Evolutionary conservation across 2,113 vertebrate genomes (phyloP).

Genomic region (Danionella cerebrum): DNA sequence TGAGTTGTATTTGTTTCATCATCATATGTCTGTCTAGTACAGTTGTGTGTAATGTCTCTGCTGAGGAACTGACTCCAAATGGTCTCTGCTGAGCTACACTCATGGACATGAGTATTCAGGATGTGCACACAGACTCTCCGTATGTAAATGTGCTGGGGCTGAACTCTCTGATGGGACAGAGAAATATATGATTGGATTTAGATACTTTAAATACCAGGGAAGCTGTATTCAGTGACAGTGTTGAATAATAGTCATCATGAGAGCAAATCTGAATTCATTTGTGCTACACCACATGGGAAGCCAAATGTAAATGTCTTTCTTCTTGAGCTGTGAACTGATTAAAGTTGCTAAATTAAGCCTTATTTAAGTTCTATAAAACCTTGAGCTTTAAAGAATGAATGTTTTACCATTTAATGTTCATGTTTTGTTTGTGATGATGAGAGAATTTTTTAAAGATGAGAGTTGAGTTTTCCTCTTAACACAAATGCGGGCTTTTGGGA

Average conservation of each 20-base stretch:
- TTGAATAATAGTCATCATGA: not conserved
- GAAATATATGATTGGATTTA: not conserved
- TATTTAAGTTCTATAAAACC: not conserved
- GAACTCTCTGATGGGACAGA: too few relatives aligned
- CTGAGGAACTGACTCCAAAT: not conserved
- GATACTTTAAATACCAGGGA: not conserved
- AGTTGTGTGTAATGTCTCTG: not conserved
- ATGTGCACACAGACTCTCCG: not conserved
- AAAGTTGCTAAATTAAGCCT: not conserved
- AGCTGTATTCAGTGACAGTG: not conserved
- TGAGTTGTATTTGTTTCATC: not conserved
- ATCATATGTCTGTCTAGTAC: not conserved
- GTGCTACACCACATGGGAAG: not conserved
- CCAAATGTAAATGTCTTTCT: not conserved
- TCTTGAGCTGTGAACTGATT: not conserved
- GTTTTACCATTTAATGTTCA: too few relatives aligned
- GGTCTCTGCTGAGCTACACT: not conserved
- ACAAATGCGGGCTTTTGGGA: too few relatives aligned
- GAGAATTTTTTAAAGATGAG: too few relatives aligned
- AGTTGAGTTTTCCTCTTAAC: too few relatives aligned
- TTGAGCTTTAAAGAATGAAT: too few relatives aligned
- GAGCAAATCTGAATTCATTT: not conserved
- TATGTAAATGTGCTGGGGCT: slow-evolving; percentile 21
- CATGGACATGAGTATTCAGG: not conserved
- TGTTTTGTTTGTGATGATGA: too few relatives aligned